Evolutionary conservation across 1,140 invertebrate species (phyloP).

Genomic region (Melitaea cinxia): DNA sequence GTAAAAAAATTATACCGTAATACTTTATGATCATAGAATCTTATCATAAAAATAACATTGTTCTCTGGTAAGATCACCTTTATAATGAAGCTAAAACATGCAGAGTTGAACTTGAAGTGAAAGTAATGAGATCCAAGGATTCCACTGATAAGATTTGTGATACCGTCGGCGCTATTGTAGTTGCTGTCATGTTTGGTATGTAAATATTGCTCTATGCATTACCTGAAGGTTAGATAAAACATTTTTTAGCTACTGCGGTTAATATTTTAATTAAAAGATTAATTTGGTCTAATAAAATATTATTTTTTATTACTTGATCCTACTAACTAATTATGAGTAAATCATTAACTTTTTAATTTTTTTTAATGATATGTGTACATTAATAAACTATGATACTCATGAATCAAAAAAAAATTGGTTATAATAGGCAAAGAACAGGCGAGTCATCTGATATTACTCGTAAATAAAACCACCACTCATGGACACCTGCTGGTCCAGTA

Average conservation of each 20-base stretch:
- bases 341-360: too few relatives aligned
- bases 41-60: slow-evolving; percentile 33
- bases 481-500: too few relatives aligned
- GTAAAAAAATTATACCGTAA: slow-evolving; percentile 2
- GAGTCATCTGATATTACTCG: too few relatives aligned
- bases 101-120: slow-evolving; percentile 11
- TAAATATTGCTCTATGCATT: slow-evolving; percentile 31
- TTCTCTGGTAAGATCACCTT: slow-evolving; percentile 31
- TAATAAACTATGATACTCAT: too few relatives aligned
- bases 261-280: slow-evolving; percentile 4
- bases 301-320: too few relatives aligned
- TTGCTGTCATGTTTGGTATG: slow-evolving; percentile 27
- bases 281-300: too few relatives aligned
- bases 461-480: too few relatives aligned
- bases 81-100: slow-evolving; percentile 13
- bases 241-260: slow-evolving; percentile 9
- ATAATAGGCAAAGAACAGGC: too few relatives aligned
- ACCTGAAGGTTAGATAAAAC: slow-evolving; percentile 27
- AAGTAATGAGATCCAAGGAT: slow-evolving; percentile 27
- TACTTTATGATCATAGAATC: background rate
- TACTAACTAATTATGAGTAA: too few relatives aligned
- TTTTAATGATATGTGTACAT: too few relatives aligned
- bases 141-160: slow-evolving; percentile 12
- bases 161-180: slow-evolving; percentile 25
- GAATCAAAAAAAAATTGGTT: too few relatives aligned